phyloP scores from a whole-genome alignment of 2,113 vertebrate genomes.

The Halcyon senegalensis region DNA sequence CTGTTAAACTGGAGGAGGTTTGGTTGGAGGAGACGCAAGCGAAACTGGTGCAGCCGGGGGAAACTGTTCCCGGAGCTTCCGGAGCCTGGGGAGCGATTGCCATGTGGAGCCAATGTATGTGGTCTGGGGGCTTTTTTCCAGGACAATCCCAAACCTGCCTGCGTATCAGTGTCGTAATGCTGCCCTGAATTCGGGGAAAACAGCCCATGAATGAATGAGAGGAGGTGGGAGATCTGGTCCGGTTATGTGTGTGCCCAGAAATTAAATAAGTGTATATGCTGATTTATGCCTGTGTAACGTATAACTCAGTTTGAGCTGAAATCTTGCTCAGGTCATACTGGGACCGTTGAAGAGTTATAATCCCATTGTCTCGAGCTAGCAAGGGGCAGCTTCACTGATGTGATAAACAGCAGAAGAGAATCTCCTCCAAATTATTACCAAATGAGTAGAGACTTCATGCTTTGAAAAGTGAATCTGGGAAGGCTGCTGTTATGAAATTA shows the following conservation, averaged over 20 bases:
- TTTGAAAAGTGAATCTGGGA: slow-evolving; percentile 34
- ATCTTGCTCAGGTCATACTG: slow-evolving; percentile 32
- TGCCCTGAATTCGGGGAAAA: rapidly evolving
- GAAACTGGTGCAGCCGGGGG: neutral
- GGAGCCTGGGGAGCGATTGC: neutral
- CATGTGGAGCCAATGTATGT: rapidly evolving
- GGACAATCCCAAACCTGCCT: neutral
- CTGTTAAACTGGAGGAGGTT: neutral
- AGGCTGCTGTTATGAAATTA: slow-evolving; percentile 44
- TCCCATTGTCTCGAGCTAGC: slow-evolving; percentile 34
- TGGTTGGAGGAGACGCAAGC: neutral
- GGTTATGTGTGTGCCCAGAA: neutral
- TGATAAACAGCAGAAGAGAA: slow-evolving; percentile 22
- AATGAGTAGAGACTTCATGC: slow-evolving; percentile 29
- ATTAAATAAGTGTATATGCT: too few relatives aligned
- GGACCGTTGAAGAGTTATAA: slow-evolving; percentile 23
- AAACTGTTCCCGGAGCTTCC: neutral
- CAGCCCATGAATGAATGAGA: neutral
- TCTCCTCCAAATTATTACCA: slow-evolving; percentile 45
- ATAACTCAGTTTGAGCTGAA: slow-evolving; percentile 1
- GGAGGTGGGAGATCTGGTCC: too few relatives aligned
- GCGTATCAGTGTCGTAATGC: rapidly evolving
- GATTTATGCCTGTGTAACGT: neutral
- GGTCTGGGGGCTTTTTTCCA: neutral
- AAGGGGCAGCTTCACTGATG: neutral